phyloP scores from a whole-genome alignment of 2,797 vertebrate genomes.

The Agapornis canus region DNA sequence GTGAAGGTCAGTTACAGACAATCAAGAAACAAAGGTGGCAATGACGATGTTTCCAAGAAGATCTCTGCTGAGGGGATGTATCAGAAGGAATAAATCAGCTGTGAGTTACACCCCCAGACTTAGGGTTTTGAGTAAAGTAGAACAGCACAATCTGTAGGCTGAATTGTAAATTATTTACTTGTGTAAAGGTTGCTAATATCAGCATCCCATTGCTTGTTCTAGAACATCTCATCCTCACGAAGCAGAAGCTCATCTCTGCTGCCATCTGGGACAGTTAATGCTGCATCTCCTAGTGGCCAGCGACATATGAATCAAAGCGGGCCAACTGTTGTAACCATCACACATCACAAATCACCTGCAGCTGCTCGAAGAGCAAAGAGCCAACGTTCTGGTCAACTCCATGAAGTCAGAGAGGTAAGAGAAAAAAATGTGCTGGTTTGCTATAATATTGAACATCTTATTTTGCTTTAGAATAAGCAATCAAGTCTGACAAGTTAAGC shows the following conservation, averaged over 20 bases:
- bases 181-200: slow-evolving; percentile 16
- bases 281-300: slow-evolving; percentile 87
- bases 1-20: neutral
- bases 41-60: neutral
- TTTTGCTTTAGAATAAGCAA: neutral
- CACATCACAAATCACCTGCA: slow-evolving; percentile 95
- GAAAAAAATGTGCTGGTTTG: neutral
- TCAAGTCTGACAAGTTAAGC: neutral
- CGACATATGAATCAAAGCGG: slow-evolving; percentile 81
- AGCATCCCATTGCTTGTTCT: slow-evolving; percentile 65
- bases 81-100: neutral
- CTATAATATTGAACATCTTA: neutral
- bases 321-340: slow-evolving; percentile 90
- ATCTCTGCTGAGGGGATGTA: neutral
- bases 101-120: neutral
- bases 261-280: slow-evolving; percentile 84
- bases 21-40: neutral
- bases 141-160: neutral
- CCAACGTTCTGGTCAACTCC: slow-evolving; percentile 86
- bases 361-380: slow-evolving; percentile 87
- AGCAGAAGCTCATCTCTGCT: slow-evolving; percentile 91
- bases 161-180: neutral
- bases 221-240: slow-evolving; percentile 85
- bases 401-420: slow-evolving; percentile 95
- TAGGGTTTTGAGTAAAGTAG: neutral